Percentiles rank a stretch among this genome's conserved stretches.
Conservation (phyloP, 2,113 vertebrate genomes). For the Bufo gargarizans region DNA sequence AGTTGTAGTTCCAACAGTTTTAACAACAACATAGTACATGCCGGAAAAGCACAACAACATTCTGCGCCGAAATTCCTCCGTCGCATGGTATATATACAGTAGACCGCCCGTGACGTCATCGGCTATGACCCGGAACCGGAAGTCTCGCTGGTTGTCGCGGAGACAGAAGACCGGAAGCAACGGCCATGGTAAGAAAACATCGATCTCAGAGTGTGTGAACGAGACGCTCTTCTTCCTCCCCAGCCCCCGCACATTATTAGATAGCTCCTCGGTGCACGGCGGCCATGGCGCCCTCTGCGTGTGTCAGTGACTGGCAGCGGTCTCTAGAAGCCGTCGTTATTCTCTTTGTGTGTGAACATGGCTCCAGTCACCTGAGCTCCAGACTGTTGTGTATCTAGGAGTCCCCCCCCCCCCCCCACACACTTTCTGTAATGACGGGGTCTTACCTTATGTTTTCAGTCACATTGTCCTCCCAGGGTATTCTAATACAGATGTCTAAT, state of each 20-base stretch:
- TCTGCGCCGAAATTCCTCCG: not conserved
- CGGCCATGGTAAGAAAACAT: slow-evolving; percentile 38
- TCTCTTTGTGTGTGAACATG: not conserved
- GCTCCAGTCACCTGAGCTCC: not conserved
- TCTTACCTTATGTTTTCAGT: too few relatives aligned
- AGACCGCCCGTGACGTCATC: not conserved
- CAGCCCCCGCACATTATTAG: too few relatives aligned
- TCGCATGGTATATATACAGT: not conserved
- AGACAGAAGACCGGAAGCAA: slow-evolving; percentile 25
- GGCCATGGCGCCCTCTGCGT: not conserved
- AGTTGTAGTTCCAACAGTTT: too few relatives aligned
- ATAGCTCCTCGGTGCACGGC: not conserved
- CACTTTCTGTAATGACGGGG: too few relatives aligned
- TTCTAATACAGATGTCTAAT: too few relatives aligned
- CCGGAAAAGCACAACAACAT: too few relatives aligned
- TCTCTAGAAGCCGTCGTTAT: not conserved
- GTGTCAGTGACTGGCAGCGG: not conserved
- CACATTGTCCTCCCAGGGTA: too few relatives aligned
- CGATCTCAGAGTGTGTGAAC: not conserved
- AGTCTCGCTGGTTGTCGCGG: not conserved
- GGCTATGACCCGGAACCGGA: slow-evolving; percentile 18
- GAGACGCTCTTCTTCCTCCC: not conserved
- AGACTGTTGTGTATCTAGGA: not conserved
- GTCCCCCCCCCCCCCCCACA: too few relatives aligned
- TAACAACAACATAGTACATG: too few relatives aligned